Conservation (phyloP, 2,797 vertebrate species). For the Lepidocolaptes lacrymiger region DNA sequence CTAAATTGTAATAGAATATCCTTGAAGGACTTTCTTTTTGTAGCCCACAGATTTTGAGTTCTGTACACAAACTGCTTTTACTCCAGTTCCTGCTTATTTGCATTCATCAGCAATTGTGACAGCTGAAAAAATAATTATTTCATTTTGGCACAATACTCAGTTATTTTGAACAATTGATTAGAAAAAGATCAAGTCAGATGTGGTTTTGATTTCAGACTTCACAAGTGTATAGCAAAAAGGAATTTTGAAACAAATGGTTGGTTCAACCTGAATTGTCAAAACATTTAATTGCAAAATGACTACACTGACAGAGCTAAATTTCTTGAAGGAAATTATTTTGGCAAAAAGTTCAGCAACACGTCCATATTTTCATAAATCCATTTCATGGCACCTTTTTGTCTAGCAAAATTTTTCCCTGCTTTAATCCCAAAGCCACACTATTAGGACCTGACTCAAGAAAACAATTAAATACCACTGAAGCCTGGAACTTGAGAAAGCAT, state of each 20-base stretch:
- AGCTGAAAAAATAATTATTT: not conserved
- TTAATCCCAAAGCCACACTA: not conserved
- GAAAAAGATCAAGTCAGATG: constrained; percentile 7
- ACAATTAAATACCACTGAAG: not conserved
- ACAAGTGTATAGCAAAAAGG: not conserved
- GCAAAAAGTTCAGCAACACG: not conserved
- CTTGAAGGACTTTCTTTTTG: not conserved
- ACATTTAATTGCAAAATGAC: constrained; percentile 26
- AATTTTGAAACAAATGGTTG: constrained; percentile 1
- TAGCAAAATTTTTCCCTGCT: not conserved
- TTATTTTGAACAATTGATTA: constrained; percentile 30
- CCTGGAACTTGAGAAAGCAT: not conserved
- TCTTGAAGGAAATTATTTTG: constrained; percentile 30
- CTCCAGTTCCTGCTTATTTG: not conserved
- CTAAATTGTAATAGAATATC: not conserved
- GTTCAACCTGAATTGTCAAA: constrained; percentile 20
- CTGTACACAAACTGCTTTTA: not conserved
- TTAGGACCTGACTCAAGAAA: not conserved
- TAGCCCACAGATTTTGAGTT: not conserved
- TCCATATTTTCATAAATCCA: not conserved
- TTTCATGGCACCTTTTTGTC: not conserved
- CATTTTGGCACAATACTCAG: not conserved
- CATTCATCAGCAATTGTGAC: not conserved
- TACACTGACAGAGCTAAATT: not conserved
- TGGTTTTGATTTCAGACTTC: constrained; percentile 23